Conservation (phyloP, 2,888 invertebrate species). For the Erebia palarica region DNA sequence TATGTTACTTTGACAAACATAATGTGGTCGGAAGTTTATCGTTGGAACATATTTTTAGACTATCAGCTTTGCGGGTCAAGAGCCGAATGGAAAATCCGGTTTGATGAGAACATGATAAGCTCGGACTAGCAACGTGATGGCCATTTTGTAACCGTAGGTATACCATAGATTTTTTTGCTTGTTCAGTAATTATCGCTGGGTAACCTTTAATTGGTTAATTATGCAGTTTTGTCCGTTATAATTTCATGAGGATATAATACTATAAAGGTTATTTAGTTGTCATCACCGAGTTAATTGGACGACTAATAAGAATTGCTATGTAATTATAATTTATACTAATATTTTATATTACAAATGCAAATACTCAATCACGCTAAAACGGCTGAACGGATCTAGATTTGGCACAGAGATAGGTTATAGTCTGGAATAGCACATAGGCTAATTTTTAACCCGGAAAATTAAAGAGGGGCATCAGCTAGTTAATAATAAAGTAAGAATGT, state of each 20-base stretch:
- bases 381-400: no score
- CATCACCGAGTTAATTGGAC: not conserved
- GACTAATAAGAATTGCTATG: not conserved
- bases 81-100: conserved; percentile 42
- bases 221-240: not conserved
- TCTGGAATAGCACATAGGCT: no score
- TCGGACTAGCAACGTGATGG: not conserved
- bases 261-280: not conserved
- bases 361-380: no score
- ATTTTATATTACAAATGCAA: no score
- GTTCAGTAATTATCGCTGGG: not conserved
- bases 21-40: conserved; percentile 29
- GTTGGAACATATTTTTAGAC: conserved; percentile 24
- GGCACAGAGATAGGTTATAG: no score
- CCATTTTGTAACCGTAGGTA: not conserved
- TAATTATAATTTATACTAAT: not conserved
- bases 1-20: not conserved
- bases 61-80: conserved; percentile 43
- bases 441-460: no score
- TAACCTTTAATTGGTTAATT: not conserved
- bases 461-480: no score
- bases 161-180: not conserved
- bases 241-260: not conserved
- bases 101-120: conserved; percentile 26
- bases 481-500: not conserved